These are phyloP conservation scores for Apocrypta bakeri DNA, from an alignment of 1,140 invertebrate species.

Conservation along the genomic window DNA sequence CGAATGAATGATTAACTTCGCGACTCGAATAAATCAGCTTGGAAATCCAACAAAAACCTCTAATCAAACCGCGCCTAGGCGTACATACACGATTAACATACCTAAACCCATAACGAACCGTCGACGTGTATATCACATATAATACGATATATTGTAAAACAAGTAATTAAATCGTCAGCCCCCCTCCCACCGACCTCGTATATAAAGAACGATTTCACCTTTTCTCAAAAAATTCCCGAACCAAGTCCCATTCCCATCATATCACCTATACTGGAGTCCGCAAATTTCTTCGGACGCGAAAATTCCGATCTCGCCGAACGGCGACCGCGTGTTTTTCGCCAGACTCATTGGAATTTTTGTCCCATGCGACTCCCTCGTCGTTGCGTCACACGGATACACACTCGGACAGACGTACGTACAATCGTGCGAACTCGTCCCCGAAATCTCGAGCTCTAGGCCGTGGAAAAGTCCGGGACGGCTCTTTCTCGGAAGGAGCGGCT, in stretches of 20 bases:
- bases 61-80: too few relatives aligned
- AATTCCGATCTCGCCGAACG: constrained; percentile 38
- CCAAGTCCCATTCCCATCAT: background rate
- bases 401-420: background rate
- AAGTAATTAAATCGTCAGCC: constrained; percentile 5
- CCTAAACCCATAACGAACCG: too few relatives aligned
- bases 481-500: constrained; percentile 33
- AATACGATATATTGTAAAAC: background rate
- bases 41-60: background rate
- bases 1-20: background rate
- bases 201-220: background rate
- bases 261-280: background rate
- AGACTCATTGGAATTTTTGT: constrained; percentile 22
- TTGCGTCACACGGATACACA: background rate
- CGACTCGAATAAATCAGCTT: background rate
- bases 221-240: background rate
- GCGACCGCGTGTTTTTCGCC: constrained; percentile 38
- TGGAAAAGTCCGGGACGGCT: constrained; percentile 36
- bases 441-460: constrained; percentile 12
- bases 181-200: too few relatives aligned
- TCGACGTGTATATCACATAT: too few relatives aligned
- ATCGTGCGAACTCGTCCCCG: constrained; percentile 43
- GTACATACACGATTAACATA: too few relatives aligned
- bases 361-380: background rate
- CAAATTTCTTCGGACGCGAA: constrained; percentile 40